Percentiles rank a stretch among this genome's conserved stretches.
Conservation (phyloP, 2,888 invertebrate species). For the Tetheella fluctuosa region DNA sequence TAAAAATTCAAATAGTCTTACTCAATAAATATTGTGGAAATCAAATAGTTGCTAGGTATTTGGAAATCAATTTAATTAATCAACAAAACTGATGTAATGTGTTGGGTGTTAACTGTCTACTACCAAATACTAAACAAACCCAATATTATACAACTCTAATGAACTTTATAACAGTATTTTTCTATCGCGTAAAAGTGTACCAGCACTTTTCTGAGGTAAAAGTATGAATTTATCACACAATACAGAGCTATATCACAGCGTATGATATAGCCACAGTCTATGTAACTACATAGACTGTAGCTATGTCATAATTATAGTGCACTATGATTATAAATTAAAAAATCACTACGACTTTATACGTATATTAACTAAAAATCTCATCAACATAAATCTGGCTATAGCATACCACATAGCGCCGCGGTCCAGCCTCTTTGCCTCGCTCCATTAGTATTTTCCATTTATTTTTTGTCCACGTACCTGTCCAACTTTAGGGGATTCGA, state of each 20-base stretch:
- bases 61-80: not conserved
- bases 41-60: not conserved
- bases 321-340: no score
- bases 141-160: no score
- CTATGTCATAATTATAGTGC: no score
- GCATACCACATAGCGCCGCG: constrained; percentile 59
- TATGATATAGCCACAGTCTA: no score
- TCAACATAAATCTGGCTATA: constrained; percentile 31
- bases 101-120: not conserved
- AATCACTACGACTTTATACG: not conserved
- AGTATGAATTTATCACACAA: not conserved
- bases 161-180: no score
- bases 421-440: constrained; percentile 74
- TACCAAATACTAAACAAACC: no score
- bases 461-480: constrained; percentile 84
- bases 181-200: no score
- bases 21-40: not conserved
- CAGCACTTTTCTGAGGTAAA: not conserved
- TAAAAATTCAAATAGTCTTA: not conserved
- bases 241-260: no score
- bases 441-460: constrained; percentile 84
- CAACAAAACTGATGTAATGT: not conserved
- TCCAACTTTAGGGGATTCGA: constrained; percentile 80
- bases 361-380: not conserved
- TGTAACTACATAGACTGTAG: no score